Evolutionary conservation across 2,797 vertebrate genomes (phyloP).

Genomic region (Phylloscopus collybita): DNA sequence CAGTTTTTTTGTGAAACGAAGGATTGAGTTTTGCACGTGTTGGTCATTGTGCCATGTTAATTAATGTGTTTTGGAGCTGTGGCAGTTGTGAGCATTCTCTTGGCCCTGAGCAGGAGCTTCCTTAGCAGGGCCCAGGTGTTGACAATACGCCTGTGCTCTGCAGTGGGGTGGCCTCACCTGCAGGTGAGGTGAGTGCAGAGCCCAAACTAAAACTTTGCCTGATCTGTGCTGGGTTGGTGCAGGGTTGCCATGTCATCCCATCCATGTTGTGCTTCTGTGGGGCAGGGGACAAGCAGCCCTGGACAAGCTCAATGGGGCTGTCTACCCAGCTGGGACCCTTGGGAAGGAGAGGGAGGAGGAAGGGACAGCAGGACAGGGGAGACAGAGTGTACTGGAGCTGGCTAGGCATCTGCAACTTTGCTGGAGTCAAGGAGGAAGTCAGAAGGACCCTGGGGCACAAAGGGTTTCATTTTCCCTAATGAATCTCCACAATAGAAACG

Average conservation of each 20-base stretch:
- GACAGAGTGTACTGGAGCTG: too few species aligned
- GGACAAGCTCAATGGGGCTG: rapidly evolving
- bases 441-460: background rate
- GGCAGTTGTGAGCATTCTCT: rapidly evolving
- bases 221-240: background rate
- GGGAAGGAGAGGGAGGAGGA: background rate
- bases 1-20: background rate
- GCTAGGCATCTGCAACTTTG: background rate
- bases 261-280: rapidly evolving
- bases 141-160: background rate
- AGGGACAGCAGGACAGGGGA: background rate
- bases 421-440: background rate
- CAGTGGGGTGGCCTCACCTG: background rate
- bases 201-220: rapidly evolving
- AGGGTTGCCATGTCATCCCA: rapidly evolving
- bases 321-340: background rate
- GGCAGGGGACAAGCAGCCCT: background rate
- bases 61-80: background rate
- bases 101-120: background rate
- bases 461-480: background rate
- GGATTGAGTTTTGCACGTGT: background rate
- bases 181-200: rapidly evolving
- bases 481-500: background rate
- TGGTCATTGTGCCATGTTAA: background rate
- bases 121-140: background rate